Evolutionary conservation across 2,888 invertebrate species (phyloP).

Genomic region (Eristalinus aeneus): DNA sequence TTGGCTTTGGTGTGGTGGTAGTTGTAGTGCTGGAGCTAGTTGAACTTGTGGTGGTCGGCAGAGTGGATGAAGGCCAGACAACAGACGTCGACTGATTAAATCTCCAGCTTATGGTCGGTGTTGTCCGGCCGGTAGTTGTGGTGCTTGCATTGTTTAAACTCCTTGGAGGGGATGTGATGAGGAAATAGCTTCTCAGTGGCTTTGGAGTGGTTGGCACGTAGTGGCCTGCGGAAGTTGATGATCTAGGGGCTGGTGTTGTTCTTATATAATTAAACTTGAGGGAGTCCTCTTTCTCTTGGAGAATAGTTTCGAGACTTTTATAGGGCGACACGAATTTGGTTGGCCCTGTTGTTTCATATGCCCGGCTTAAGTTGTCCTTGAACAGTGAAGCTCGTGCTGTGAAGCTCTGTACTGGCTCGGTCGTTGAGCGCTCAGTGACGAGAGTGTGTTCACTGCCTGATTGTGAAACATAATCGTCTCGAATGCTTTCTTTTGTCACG

Average conservation of each 20-base stretch:
- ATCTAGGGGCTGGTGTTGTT: slow-evolving; percentile 75
- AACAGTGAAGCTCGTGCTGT: slow-evolving; percentile 78
- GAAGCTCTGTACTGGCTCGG: slow-evolving; percentile 76
- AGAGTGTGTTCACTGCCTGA: slow-evolving; percentile 69
- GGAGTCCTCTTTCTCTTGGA: slow-evolving; percentile 79
- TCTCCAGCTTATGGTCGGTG: slow-evolving; percentile 65
- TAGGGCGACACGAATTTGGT: slow-evolving; percentile 82
- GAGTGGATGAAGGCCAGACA: slow-evolving; percentile 73
- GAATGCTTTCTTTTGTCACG: slow-evolving; percentile 1
- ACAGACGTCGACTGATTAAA: slow-evolving; percentile 49
- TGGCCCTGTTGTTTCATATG: slow-evolving; percentile 76
- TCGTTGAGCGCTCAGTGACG: slow-evolving; percentile 64
- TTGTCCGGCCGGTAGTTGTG: slow-evolving; percentile 74
- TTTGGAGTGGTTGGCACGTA: slow-evolving; percentile 74
- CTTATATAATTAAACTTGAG: slow-evolving; percentile 74
- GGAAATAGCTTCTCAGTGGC: slow-evolving; percentile 75
- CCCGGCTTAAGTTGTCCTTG: slow-evolving; percentile 79
- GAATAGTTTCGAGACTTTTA: slow-evolving; percentile 81
- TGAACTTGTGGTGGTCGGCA: slow-evolving; percentile 64
- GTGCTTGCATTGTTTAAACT: slow-evolving; percentile 70
- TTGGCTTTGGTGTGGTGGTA: slow-evolving; percentile 56
- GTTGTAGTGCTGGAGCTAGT: slow-evolving; percentile 63
- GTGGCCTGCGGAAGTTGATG: slow-evolving; percentile 69
- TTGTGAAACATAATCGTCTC: slow-evolving; percentile 64
- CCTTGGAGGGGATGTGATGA: slow-evolving; percentile 74